These are phyloP conservation scores for Bufo gargarizans DNA, from an alignment of 2,113 vertebrate species.

Conservation along the genomic window DNA sequence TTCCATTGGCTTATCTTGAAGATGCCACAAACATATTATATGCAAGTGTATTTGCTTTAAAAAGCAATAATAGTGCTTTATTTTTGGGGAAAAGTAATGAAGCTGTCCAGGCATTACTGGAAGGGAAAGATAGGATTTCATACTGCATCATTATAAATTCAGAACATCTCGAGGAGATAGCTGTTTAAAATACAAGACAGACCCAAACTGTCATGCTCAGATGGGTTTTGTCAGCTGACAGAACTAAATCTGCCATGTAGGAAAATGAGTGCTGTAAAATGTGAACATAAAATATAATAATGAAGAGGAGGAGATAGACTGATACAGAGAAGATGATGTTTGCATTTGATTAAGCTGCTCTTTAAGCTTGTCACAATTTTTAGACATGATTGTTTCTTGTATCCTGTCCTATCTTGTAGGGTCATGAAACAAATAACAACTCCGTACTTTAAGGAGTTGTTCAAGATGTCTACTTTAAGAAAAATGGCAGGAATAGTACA, in stretches of 20 bases:
- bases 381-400: neutral
- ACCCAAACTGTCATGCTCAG: constrained; percentile 42
- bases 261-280: constrained; percentile 37
- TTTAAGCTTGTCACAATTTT: constrained; percentile 7
- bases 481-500: no score
- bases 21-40: neutral
- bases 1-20: neutral
- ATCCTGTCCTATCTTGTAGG: neutral
- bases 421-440: neutral
- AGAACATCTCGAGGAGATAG: constrained; percentile 26
- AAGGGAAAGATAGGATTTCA: constrained; percentile 24
- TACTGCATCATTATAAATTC: constrained; percentile 28
- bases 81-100: constrained; percentile 7
- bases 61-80: constrained; percentile 6
- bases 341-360: constrained; percentile 22
- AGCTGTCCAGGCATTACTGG: constrained; percentile 28
- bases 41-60: constrained; percentile 9
- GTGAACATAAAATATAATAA: constrained; percentile 40
- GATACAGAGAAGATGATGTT: neutral
- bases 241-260: constrained; percentile 28
- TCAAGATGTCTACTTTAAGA: no score
- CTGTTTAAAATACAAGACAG: constrained; percentile 42
- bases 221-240: constrained; percentile 38
- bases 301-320: constrained; percentile 26
- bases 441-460: neutral